A percentile compares a stretch with the other conserved stretches of the same genome.
phyloP scores from a whole-genome alignment of 2,888 invertebrate genomes.

The Sinodicranocentrus sp. region DNA sequence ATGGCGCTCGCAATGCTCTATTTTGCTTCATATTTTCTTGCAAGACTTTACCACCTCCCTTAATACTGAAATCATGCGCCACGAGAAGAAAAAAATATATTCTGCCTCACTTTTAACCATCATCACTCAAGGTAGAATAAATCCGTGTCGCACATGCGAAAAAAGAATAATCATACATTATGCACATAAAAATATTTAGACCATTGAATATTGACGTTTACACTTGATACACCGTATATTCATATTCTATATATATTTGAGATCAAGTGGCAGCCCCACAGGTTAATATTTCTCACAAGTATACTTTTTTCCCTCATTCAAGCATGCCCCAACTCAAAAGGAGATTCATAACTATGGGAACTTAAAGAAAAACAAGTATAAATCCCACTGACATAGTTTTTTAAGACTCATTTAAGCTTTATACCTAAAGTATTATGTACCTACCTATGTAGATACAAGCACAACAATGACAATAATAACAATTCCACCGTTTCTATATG shows the following conservation, averaged over 20 bases:
- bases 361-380: neutral
- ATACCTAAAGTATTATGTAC: neutral
- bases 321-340: conserved; percentile 23
- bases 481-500: conserved; percentile 24
- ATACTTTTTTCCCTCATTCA: conserved; percentile 28
- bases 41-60: neutral
- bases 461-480: neutral
- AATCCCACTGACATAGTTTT: conserved; percentile 52
- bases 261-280: conserved; percentile 25
- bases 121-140: conserved; percentile 47
- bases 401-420: too few species aligned
- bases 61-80: neutral
- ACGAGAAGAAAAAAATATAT: neutral
- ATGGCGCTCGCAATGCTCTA: conserved; percentile 22
- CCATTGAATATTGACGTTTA: conserved; percentile 43
- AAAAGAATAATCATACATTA: neutral
- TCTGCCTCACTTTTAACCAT: conserved; percentile 47
- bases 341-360: neutral
- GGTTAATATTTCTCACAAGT: conserved; percentile 14
- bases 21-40: conserved; percentile 11
- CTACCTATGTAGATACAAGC: neutral
- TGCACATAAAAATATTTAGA: conserved; percentile 43
- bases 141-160: conserved; percentile 46
- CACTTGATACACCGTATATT: conserved; percentile 3
- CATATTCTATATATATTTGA: conserved; percentile 28